Evolutionary conservation across 30 jellyfish, hydroid and myxozoan genomes (phyloP), one percentile per base, ranked within the genome.

Genomic region (Cassiopea andromeda): DNA sequence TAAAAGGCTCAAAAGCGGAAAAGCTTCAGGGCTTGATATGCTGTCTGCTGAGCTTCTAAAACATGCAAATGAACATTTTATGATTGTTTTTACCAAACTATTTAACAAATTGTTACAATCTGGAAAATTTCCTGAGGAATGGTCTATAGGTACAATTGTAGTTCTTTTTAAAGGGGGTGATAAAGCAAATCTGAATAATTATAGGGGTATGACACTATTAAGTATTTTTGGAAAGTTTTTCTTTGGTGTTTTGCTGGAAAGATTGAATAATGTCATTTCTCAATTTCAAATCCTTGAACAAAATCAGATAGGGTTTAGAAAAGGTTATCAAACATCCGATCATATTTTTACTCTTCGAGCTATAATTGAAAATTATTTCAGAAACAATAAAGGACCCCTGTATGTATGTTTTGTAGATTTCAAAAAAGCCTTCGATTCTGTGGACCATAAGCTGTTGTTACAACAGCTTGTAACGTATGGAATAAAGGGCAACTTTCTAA

Each of bases 61-160:
- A 70, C 60, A 43, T 1, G 69, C 75, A 46, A 46, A 69, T 17
- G 16, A 50, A 1, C n/a, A 27, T 70, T 50, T 83, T 8, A n/a
- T 60, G 58, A 16, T 6, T 16, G 78, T 71, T 16, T 15, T 83
- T 46, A 83, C 92, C 44, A 57, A 3, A 57, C 77, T 83, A 6
- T 81, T 81, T 44, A 81, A 60, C 80, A 81, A 81, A 64, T 49
- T 81, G 14, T 45, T 81, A 45, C 46, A 81, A 45, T 81, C 89
- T 81, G 89, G 89, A n/a, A 47, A 60, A 45, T 81, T 81, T 60
- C 89, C 89, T 46, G 89, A 81, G 80, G 89, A 81, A 46, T 81
- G 89, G 79, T 60, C 89, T 61, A 13, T 81, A 58, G 89, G 89
- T 44, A 81, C 61, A 81, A 81, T 81, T 58, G 80, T 81, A n/a